phyloP scores from a whole-genome alignment of 1,140 invertebrate species.

The Drosophila lini region DNA sequence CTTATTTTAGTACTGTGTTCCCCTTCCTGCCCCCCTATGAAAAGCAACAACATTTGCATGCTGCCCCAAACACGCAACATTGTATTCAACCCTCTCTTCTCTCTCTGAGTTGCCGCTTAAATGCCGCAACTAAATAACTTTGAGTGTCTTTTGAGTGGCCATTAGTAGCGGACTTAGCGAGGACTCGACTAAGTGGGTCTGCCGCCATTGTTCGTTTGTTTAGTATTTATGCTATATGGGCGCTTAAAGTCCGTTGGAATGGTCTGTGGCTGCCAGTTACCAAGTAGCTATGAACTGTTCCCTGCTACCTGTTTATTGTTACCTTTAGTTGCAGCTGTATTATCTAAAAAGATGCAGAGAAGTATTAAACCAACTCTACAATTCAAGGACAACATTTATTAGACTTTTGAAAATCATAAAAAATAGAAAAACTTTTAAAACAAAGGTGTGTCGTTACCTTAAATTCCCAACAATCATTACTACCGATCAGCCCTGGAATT shows the following conservation, averaged over 20 bases:
- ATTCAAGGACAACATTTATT: too few relatives aligned
- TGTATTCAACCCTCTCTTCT: conserved; percentile 39
- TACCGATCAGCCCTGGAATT: too few relatives aligned
- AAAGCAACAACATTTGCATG: conserved; percentile 64
- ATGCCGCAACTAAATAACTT: conserved; percentile 81
- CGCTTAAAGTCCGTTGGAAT: conserved; percentile 9
- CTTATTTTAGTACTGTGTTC: conserved; percentile 60
- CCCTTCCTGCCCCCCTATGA: not conserved
- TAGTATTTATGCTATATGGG: conserved; percentile 26
- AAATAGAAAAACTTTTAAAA: too few relatives aligned
- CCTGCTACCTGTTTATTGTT: not conserved
- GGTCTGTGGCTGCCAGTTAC: not conserved
- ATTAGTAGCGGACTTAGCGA: conserved; percentile 70
- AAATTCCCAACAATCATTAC: too few relatives aligned
- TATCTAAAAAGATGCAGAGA: not conserved
- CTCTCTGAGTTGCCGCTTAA: conserved; percentile 53
- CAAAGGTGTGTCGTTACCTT: too few relatives aligned
- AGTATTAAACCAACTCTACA: too few relatives aligned
- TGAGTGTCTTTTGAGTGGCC: conserved; percentile 80
- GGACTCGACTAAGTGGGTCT: conserved; percentile 62
- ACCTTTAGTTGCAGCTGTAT: not conserved
- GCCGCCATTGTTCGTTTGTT: conserved; percentile 43
- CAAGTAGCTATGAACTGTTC: not conserved
- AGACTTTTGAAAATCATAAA: too few relatives aligned
- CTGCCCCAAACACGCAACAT: conserved; percentile 52